Percentiles rank a stretch among this genome's conserved stretches.
These are phyloP conservation scores for Agriotes lineatus DNA, from an alignment of 2,888 invertebrate genomes.

Conservation along the genomic window DNA sequence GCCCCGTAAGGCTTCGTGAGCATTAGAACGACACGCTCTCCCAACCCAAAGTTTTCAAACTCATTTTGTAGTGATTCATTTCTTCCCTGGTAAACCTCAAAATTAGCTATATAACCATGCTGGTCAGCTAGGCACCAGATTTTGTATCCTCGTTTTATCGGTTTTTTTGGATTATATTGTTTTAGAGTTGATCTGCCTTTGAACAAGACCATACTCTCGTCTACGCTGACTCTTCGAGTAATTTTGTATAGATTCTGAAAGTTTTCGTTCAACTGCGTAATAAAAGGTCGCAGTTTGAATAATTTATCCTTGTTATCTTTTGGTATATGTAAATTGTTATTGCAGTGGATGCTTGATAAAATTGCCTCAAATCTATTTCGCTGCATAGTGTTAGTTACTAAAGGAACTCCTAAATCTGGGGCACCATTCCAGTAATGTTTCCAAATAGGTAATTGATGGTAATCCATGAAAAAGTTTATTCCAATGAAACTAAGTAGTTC, in stretches of 20 bases:
- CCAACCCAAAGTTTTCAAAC: constrained; percentile 43
- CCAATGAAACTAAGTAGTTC: too few species aligned
- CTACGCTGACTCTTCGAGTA: constrained; percentile 5
- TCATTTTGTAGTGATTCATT: constrained; percentile 39
- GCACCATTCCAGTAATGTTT: too few species aligned
- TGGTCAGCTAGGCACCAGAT: not conserved
- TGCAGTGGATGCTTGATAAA: too few species aligned
- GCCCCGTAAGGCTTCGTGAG: constrained; percentile 27
- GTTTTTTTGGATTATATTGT: constrained; percentile 9
- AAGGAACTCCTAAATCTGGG: too few species aligned
- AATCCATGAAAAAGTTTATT: too few species aligned
- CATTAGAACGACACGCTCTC: constrained; percentile 36
- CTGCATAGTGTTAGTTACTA: too few species aligned
- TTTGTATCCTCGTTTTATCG: too few species aligned
- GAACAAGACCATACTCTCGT: constrained; percentile 46
- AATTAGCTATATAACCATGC: constrained; percentile 27
- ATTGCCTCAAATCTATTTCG: too few species aligned
- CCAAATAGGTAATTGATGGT: too few species aligned
- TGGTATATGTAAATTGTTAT: constrained; percentile 36
- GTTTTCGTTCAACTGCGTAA: not conserved
- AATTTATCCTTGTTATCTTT: not conserved
- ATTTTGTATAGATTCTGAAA: not conserved
- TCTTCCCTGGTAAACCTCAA: constrained; percentile 47
- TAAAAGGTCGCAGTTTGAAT: not conserved
- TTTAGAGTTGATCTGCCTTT: constrained; percentile 44